Evolutionary conservation across 23 tunicate genomes (phyloP), one percentile per base, ranked within the genome.

Genomic region (Aplidium turbinatum): DNA sequence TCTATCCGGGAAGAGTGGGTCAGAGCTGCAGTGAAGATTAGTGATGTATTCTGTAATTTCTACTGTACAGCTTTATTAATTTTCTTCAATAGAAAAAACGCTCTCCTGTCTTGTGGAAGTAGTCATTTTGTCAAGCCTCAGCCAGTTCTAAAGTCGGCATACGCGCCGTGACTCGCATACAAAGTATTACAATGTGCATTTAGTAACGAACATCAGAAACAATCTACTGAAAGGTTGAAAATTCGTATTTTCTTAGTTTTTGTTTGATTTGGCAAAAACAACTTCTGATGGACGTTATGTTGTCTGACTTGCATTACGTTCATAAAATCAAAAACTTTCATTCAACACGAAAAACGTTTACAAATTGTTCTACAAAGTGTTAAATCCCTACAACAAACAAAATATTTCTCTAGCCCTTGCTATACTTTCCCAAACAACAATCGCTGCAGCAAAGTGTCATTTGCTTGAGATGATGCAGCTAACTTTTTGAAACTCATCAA

Each of bases 1-100:
- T 42, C 48, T 9, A 42, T 42, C 13, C 9, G 48, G 48, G 48
- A 42, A 42, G 48, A 42, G 48, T 42, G 48, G 48, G 48, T 42
- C 13, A 42, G 48, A 42, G 48, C 48, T 13, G 48, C 48, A 9
- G 48, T 42, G 48, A 42, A 42, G 48, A n/a, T n/a, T n/a, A n/a
- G n/a, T n/a, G n/a, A n/a, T n/a, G n/a, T n/a, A n/a, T n/a, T n/a
- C n/a, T n/a, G n/a, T n/a, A n/a, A n/a, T n/a, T n/a, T n/a, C n/a
- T n/a, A n/a, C n/a, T n/a, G n/a, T n/a, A n/a, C n/a, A n/a, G n/a
- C n/a, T n/a, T n/a, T n/a, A n/a, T n/a, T n/a, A n/a, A n/a, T n/a
- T n/a, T n/a, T n/a, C n/a, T n/a, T n/a, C n/a, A n/a, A n/a, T n/a
- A n/a, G n/a, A n/a, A n/a, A n/a, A n/a, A n/a, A n/a, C n/a, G n/a